Percentiles rank a stretch among this genome's conserved stretches.
Conservation (phyloP, 23 tunicate genomes). For the Corella eumyota region DNA sequence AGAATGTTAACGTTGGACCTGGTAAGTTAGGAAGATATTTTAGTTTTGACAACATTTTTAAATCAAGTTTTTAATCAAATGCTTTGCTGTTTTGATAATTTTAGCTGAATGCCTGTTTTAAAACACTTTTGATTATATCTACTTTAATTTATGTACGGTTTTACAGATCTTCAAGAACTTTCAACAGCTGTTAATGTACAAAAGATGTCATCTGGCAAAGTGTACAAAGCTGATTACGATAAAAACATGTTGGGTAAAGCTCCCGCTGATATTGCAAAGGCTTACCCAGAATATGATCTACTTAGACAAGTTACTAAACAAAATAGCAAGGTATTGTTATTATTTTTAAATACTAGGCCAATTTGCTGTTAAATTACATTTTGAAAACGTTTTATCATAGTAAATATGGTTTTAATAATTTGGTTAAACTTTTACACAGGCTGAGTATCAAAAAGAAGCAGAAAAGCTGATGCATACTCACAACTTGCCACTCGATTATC, state of each 20-base stretch:
- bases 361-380: background rate
- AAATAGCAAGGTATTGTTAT: conserved; percentile 49
- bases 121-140: too few relatives aligned
- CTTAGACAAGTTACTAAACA: conserved; percentile 37
- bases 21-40: too few relatives aligned
- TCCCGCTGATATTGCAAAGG: conserved; percentile 47
- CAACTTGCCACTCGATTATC: conserved; percentile 82
- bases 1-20: conserved; percentile 22
- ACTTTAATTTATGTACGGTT: background rate
- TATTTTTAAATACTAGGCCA: too few relatives aligned
- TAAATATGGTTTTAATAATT: background rate
- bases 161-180: conserved; percentile 67
- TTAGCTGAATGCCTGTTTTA: too few relatives aligned
- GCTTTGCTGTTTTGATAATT: too few relatives aligned
- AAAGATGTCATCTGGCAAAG: conserved; percentile 28
- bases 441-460: conserved; percentile 73
- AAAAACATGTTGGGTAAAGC: conserved; percentile 69
- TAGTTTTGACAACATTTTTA: too few relatives aligned
- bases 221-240: conserved; percentile 60
- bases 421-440: too few relatives aligned
- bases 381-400: background rate
- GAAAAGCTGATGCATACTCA: conserved; percentile 78
- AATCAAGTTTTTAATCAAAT: too few relatives aligned
- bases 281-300: conserved; percentile 80
- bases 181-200: conserved; percentile 56